Evolutionary conservation across 1,140 invertebrate species (phyloP).

Genomic region (Chironomus tepperi): DNA sequence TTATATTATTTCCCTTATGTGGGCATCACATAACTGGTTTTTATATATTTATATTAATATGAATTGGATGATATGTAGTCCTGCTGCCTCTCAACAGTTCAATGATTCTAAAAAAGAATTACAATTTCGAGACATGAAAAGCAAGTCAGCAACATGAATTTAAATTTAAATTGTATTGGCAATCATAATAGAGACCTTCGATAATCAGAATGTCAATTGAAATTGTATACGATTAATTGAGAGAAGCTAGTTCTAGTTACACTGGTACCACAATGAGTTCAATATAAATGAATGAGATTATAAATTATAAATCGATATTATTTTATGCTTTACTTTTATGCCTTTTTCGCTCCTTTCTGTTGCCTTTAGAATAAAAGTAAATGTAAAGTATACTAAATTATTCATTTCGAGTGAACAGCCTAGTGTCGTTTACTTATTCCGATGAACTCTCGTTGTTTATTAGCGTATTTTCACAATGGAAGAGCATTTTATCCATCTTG

Average conservation of each 20-base stretch:
- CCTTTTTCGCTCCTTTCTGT: not conserved
- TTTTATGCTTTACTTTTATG: not conserved
- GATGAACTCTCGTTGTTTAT: no score
- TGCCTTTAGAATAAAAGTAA: not conserved
- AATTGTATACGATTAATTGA: no score
- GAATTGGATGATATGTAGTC: not conserved
- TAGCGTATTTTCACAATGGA: no score
- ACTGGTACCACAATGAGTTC: not conserved
- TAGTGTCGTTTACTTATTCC: no score
- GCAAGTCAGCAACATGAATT: no score
- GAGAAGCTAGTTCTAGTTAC: not conserved
- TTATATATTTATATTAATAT: not conserved
- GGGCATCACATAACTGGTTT: not conserved
- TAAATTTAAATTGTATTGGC: not conserved
- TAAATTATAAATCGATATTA: not conserved
- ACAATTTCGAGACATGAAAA: not conserved
- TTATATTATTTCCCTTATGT: not conserved
- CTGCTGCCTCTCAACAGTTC: not conserved
- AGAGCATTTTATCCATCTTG: no score
- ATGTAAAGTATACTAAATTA: not conserved
- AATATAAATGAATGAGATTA: conserved; percentile 2
- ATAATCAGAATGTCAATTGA: not conserved
- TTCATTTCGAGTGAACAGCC: not conserved
- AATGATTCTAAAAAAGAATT: not conserved
- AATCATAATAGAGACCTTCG: not conserved